Evolutionary conservation across 2,888 invertebrate genomes (phyloP).

Genomic region (Diaphora mendica): DNA sequence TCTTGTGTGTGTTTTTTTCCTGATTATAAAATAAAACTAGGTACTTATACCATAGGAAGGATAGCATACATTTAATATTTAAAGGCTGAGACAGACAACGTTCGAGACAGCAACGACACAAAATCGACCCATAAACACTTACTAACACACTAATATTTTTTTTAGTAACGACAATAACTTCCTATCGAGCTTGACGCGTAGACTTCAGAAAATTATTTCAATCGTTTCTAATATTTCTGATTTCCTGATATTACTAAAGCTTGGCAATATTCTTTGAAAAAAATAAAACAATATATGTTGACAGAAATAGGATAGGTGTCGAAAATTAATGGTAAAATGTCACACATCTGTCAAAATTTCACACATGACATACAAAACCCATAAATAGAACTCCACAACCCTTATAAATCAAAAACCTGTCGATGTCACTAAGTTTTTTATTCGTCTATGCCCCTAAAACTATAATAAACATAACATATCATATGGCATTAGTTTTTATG

Average conservation of each 20-base stretch:
- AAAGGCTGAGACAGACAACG: background rate
- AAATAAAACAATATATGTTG: background rate
- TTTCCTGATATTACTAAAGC: background rate
- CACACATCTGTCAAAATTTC: conserved; percentile 35
- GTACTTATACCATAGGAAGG: too few relatives aligned
- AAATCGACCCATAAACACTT: too few relatives aligned
- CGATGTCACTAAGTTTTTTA: conserved; percentile 32
- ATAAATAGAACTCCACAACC: conserved; percentile 42
- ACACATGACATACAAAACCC: conserved; percentile 41
- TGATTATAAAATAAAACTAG: too few relatives aligned
- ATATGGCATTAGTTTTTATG: conserved; percentile 58
- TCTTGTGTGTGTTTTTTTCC: too few relatives aligned
- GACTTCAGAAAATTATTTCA: background rate
- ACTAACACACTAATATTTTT: too few relatives aligned
- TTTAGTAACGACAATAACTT: background rate
- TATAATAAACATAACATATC: conserved; percentile 53
- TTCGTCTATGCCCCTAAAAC: conserved; percentile 30
- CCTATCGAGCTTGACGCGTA: background rate
- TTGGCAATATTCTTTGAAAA: background rate
- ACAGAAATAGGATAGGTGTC: background rate
- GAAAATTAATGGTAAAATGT: conserved; percentile 1
- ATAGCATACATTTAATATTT: too few relatives aligned
- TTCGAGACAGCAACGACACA: too few relatives aligned
- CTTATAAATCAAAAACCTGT: conserved; percentile 38
- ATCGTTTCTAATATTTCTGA: background rate